These are phyloP conservation scores for Callorhinus ursinus DNA, from an alignment of 2,113 vertebrate genomes.

Conservation along the genomic window DNA sequence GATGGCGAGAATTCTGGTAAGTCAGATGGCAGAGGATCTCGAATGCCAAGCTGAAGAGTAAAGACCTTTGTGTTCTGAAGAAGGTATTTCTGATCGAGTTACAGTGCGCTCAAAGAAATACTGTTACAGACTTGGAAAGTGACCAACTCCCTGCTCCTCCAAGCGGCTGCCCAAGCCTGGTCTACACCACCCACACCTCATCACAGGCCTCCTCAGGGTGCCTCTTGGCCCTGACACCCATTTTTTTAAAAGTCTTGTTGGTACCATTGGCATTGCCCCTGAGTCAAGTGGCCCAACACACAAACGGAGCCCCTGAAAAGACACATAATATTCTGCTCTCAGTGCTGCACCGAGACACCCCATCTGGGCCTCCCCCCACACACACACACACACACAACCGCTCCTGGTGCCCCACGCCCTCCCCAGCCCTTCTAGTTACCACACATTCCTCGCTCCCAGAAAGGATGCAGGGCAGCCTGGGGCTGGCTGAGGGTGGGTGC, in stretches of 20 bases:
- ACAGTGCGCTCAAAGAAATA: slow-evolving; percentile 17
- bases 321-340: slow-evolving; percentile 48
- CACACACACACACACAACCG: neutral
- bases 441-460: neutral
- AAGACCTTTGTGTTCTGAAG: slow-evolving; percentile 58
- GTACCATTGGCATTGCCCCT: neutral
- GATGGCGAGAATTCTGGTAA: neutral
- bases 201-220: neutral
- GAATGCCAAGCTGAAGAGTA: neutral
- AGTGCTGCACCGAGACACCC: neutral
- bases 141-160: neutral
- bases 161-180: neutral
- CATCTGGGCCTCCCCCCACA: neutral
- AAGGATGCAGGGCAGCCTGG: neutral
- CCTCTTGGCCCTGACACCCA: neutral
- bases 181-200: neutral
- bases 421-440: neutral
- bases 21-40: neutral
- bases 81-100: slow-evolving; percentile 22
- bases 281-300: neutral
- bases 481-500: neutral
- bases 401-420: neutral
- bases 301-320: neutral
- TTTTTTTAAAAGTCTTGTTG: neutral
- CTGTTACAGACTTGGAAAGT: neutral